Evolutionary conservation across 1,140 invertebrate genomes (phyloP), one percentile per base, ranked within the genome.

Genomic region (Charaxes varanes): DNA sequence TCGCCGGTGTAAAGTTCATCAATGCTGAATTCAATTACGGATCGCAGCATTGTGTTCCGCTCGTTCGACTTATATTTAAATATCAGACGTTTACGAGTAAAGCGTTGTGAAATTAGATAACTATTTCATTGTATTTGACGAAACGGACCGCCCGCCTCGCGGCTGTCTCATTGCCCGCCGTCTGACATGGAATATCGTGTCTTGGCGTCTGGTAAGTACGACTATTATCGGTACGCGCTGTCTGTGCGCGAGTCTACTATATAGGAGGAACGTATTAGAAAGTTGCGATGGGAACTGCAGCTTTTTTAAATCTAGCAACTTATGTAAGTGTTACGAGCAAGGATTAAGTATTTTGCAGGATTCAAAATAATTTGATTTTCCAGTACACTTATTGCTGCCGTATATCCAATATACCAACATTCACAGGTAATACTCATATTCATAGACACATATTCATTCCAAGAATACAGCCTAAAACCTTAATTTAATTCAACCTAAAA

Each of bases 1-100:
- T 80, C 74, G 62, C 35, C 64, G 72, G 74, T 82, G 70, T 82
- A 82, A 80, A 82, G 78, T 82, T 82, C 78, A 82, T 80, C 74
- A 82, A 72, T 78, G 69, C 66, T 78, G 77, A 81, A 81, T 82
- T 82, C 78, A 82, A 82, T 82, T 82, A 80, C 73, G 74, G 71
- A 80, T 82, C 80, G 78, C 76, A 77, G 69, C 73, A 82, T 82
- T 82, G 77, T 81, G 65, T 78, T 82, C 71, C 66, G 73, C 66
- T 82, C 78, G 79, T 72, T 79, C 69, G 76, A 77, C 74, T 80
- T 74, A 82, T 82, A 82, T 82, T 80, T 82, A 82, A 82, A 82
- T 82, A 82, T 66, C 74, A 82, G 53, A 53, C 72, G 63, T 79
- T 82, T 82, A 78, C 70, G 51, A 78, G 63, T 76, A 78, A 72